Base-by-base conservation (phyloP, 2,797 vertebrate species). In the Haliaeetus albicilla region DNA sequence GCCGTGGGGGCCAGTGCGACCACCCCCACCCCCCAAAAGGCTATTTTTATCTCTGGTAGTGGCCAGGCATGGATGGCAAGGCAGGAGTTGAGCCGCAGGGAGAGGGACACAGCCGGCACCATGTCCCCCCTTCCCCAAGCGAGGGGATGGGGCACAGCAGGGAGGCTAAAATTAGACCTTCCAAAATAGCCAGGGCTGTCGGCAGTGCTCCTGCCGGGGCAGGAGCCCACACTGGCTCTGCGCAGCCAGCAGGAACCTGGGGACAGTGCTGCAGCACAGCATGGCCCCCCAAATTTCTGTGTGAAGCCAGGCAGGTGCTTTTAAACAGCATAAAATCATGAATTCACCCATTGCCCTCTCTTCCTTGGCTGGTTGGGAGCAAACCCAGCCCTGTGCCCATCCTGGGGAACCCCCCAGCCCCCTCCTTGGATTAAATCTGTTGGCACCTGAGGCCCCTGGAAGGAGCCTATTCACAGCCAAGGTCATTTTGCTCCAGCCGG, bases 1-100 rank as follows among this genome's bases (percentile, higher is more conserved):
- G 33, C 37, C 6, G 0, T 2, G 39, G 48, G 37, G 57, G 33
- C 27, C 1, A 1, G 7, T 1, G 1, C 0, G 10, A 37, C 33
- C 13, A 30, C 51, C 17, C n/a, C 17, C 27, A 17, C 20, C 51
- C 18, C 43, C 18, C 22, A 19, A 35, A 44, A 6, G 4, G 12
- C 37, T 71, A 57, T 84, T 90, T 90, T 78, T 65, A 37, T 25
- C 28, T 5, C 43, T 31, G 41, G 37, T 35, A 39, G 60, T 2
- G 8, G n/a, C n/a, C 48, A 35, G 43, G 49, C 37, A 3, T 3
- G 4, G n/a, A 17, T 5, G 1, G n/a, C 3, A 4, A 71, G 65
- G 49, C 59, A 33, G 33, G n/a, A 49, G 15, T 9, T 22, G 39
- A 25, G 39, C 31, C 11, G 22, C 60, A 41, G 54, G 90, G 39